A percentile compares a stretch with the other conserved stretches of the same genome.
Evolutionary conservation across 2,888 invertebrate genomes (phyloP).

Genomic region (Sycophila texana): DNA sequence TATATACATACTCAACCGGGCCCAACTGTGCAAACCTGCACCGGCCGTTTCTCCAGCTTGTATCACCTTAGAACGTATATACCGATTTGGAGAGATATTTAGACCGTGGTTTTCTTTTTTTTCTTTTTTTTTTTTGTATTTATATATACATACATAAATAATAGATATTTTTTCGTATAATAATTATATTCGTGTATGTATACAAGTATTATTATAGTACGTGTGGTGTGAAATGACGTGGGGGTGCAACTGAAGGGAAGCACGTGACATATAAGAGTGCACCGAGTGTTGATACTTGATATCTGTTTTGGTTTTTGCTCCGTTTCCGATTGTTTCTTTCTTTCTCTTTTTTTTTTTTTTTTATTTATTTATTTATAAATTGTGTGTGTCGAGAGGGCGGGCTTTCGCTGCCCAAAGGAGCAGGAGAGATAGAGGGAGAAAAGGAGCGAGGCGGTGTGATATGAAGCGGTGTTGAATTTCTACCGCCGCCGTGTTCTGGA

Average conservation of each 20-base stretch:
- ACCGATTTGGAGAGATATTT: no score
- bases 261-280: background rate
- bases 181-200: background rate
- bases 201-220: background rate
- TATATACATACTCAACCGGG: background rate
- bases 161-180: background rate
- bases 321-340: no score
- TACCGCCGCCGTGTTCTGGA: slow-evolving; percentile 25
- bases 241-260: background rate
- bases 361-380: background rate
- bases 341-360: background rate
- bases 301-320: no score
- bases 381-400: background rate
- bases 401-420: background rate
- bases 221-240: background rate
- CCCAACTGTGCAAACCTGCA: background rate
- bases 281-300: background rate
- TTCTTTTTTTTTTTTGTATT: no score
- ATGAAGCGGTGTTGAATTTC: slow-evolving; percentile 9
- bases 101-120: no score
- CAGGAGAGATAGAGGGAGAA: background rate
- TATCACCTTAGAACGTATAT: no score
- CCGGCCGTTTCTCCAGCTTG: background rate
- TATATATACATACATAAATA: background rate
- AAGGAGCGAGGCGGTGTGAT: background rate